Percentiles rank a stretch among this genome's conserved stretches.
Evolutionary conservation across 2,888 invertebrate species (phyloP).

Genomic region (Drosophila seclusa): DNA sequence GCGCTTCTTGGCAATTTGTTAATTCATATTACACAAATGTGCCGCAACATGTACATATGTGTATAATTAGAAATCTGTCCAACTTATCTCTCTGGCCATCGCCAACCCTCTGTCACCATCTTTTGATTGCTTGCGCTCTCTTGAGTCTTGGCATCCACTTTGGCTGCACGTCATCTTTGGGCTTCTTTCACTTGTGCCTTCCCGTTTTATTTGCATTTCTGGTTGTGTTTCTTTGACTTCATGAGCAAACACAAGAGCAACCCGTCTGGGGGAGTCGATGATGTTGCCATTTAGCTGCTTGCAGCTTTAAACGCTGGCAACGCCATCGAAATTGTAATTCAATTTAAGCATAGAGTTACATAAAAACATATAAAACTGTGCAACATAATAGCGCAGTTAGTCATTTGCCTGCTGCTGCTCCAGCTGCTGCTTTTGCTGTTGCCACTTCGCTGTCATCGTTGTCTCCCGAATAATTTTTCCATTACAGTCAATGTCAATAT

Average conservation of each 20-base stretch:
- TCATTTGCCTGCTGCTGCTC: conserved; percentile 31
- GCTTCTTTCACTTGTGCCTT: conserved; percentile 37
- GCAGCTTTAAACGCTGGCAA: conserved; percentile 38
- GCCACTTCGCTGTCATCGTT: conserved; percentile 21
- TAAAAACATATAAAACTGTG: conserved; percentile 6
- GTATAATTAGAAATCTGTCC: conserved; percentile 1
- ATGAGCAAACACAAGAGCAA: conserved; percentile 46
- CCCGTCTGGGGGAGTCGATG: conserved; percentile 52
- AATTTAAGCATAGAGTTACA: conserved; percentile 29
- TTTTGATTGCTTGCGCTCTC: neutral
- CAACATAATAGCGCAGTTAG: conserved; percentile 25
- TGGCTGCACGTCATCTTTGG: conserved; percentile 48
- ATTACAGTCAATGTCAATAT: conserved; percentile 79
- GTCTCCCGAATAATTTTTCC: conserved; percentile 60
- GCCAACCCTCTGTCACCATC: neutral
- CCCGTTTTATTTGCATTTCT: conserved; percentile 57
- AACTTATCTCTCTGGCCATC: neutral
- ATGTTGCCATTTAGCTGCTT: conserved; percentile 57
- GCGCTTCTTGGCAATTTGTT: conserved; percentile 50
- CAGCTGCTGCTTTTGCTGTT: conserved; percentile 11
- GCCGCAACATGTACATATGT: conserved; percentile 29
- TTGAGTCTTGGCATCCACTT: conserved; percentile 23
- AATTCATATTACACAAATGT: conserved; percentile 48
- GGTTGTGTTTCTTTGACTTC: conserved; percentile 58
- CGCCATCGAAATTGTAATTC: conserved; percentile 41